phyloP scores from a whole-genome alignment of 2,797 vertebrate genomes.

The Heteromormyrus szaboi region DNA sequence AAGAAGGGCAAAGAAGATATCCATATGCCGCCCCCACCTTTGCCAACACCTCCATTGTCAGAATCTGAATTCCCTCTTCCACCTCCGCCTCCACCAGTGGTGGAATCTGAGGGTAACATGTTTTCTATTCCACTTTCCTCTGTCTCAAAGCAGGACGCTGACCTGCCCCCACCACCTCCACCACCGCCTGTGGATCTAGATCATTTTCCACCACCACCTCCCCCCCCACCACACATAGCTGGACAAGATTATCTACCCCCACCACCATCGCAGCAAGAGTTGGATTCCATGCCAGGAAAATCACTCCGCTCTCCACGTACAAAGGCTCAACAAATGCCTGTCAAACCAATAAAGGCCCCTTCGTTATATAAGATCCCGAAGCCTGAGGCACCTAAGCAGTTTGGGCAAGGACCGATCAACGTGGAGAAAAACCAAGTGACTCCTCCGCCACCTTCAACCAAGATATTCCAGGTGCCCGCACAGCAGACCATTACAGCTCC shows the following conservation, averaged over 20 bases:
- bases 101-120: constrained; percentile 47
- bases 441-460: constrained; percentile 28
- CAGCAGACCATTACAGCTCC: constrained; percentile 23
- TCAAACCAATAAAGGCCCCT: constrained; percentile 43
- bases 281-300: constrained; percentile 49
- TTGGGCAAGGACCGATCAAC: constrained; percentile 50
- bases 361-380: constrained; percentile 66
- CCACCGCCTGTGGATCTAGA: constrained; percentile 64
- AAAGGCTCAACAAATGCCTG: constrained; percentile 42
- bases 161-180: constrained; percentile 64
- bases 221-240: constrained; percentile 32
- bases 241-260: constrained; percentile 55
- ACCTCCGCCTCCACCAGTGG: constrained; percentile 69
- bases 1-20: constrained; percentile 59
- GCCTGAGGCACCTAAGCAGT: constrained; percentile 53
- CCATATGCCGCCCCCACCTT: constrained; percentile 69
- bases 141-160: constrained; percentile 60
- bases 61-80: constrained; percentile 77
- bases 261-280: constrained; percentile 66
- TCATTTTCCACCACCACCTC: constrained; percentile 51
- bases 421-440: constrained; percentile 59
- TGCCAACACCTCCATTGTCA: constrained; percentile 60
- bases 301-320: constrained; percentile 32
- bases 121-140: constrained; percentile 43
- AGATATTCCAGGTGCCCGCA: constrained; percentile 28